phyloP scores from a whole-genome alignment of 2,113 vertebrate species.

The Perccottus glenii region DNA sequence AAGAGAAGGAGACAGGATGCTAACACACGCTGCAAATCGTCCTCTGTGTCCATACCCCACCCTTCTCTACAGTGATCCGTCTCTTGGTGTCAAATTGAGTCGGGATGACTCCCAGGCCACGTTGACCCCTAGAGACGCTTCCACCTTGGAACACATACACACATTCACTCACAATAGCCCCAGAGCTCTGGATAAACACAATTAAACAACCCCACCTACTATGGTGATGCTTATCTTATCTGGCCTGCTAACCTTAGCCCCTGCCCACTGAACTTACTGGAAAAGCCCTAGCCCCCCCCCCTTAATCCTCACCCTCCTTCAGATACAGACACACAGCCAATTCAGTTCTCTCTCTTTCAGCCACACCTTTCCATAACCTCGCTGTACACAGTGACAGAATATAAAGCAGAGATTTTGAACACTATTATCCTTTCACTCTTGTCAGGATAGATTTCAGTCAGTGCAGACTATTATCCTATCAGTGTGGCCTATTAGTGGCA shows the following conservation, averaged over 20 bases:
- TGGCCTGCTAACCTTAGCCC: constrained; percentile 55
- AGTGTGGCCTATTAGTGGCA: constrained; percentile 26
- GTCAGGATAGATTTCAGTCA: constrained; percentile 17
- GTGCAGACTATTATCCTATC: constrained; percentile 18
- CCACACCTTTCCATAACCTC: constrained; percentile 7
- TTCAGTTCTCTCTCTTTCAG: constrained; percentile 34
- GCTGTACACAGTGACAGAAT: background rate
- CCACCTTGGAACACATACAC: constrained; percentile 24
- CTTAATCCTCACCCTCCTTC: constrained; percentile 53
- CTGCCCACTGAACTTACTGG: constrained; percentile 19
- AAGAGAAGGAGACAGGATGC: constrained; percentile 66
- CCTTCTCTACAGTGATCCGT: constrained; percentile 63
- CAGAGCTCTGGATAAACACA: constrained; percentile 70
- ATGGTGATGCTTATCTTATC: constrained; percentile 76
- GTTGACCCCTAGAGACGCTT: constrained; percentile 67
- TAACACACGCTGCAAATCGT: constrained; percentile 56
- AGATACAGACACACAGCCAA: constrained; percentile 35
- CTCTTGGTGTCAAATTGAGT: constrained; percentile 61
- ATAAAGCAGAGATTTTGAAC: background rate
- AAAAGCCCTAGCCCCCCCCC: constrained; percentile 53
- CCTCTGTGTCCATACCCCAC: constrained; percentile 57
- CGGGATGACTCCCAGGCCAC: constrained; percentile 67
- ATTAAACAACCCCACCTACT: constrained; percentile 62
- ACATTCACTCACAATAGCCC: constrained; percentile 40
- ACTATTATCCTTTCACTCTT: background rate